Evolutionary conservation across 1,140 invertebrate species (phyloP).

Genomic region (Calephelis nemesis): DNA sequence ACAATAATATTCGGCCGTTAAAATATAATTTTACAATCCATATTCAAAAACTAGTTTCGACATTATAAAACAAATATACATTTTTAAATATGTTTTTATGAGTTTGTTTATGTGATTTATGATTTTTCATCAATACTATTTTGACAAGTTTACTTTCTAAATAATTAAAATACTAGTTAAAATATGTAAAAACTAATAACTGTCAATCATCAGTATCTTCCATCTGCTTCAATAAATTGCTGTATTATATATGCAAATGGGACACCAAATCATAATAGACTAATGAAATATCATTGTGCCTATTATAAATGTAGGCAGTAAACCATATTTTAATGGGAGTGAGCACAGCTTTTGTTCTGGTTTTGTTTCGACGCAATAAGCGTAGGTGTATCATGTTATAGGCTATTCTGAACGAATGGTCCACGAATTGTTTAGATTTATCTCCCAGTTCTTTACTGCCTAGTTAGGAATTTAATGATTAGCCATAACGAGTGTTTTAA

Average conservation of each 20-base stretch:
- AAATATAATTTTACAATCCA: too few relatives aligned
- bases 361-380: constrained; percentile 29
- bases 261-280: constrained; percentile 4
- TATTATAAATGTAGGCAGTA: constrained; percentile 16
- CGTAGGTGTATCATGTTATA: constrained; percentile 57
- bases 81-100: too few relatives aligned
- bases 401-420: constrained; percentile 45
- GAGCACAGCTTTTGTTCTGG: constrained; percentile 26
- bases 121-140: not conserved
- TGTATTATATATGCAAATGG: constrained; percentile 11
- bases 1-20: too few relatives aligned
- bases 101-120: not conserved
- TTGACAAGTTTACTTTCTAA: constrained; percentile 5
- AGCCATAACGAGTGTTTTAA: constrained; percentile 34
- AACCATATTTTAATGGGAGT: constrained; percentile 19
- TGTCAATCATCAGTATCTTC: constrained; percentile 12
- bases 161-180: not conserved
- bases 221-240: constrained; percentile 14
- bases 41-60: too few relatives aligned
- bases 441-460: constrained; percentile 49
- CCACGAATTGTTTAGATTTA: constrained; percentile 59
- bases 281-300: constrained; percentile 24
- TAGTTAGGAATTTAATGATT: constrained; percentile 46
- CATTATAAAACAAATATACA: too few relatives aligned
- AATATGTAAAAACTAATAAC: constrained; percentile 4